phyloP scores from a whole-genome alignment of 2,888 invertebrate species.

The Orthonychiurus folsomi region DNA sequence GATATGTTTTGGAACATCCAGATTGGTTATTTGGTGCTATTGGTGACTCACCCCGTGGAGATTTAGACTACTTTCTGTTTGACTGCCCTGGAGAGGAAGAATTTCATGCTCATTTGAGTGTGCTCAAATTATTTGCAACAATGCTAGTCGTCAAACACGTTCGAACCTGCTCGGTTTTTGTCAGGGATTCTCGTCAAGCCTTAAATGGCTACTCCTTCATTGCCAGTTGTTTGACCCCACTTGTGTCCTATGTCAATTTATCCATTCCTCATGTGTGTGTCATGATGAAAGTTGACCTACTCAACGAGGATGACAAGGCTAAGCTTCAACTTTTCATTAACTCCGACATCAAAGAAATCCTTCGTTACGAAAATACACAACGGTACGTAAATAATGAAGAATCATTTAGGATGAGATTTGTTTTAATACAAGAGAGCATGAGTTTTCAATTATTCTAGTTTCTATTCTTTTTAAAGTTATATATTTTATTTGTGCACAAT shows the following conservation, averaged over 20 bases:
- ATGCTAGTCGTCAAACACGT: slow-evolving; percentile 48
- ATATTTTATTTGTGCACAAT: no score
- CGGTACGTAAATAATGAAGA: neutral
- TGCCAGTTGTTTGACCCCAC: slow-evolving; percentile 50
- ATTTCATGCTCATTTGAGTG: slow-evolving; percentile 48
- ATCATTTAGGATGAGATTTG: no score
- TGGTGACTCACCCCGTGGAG: slow-evolving; percentile 80
- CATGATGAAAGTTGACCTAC: slow-evolving; percentile 51
- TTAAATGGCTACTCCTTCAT: slow-evolving; percentile 51
- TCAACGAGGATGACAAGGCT: slow-evolving; percentile 42
- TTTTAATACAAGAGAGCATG: no score
- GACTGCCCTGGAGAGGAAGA: slow-evolving; percentile 71
- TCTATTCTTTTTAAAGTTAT: no score
- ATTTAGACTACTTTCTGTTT: slow-evolving; percentile 90
- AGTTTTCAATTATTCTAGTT: no score
- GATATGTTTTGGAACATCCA: slow-evolving; percentile 78
- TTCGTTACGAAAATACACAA: slow-evolving; percentile 29
- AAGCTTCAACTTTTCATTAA: slow-evolving; percentile 30
- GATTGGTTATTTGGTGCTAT: slow-evolving; percentile 85
- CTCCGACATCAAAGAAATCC: slow-evolving; percentile 34
- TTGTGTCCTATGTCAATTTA: slow-evolving; percentile 52
- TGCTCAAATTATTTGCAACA: slow-evolving; percentile 48
- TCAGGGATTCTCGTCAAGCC: slow-evolving; percentile 52
- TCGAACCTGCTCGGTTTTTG: slow-evolving; percentile 50
- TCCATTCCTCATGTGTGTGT: slow-evolving; percentile 52